A percentile compares a stretch with the other conserved stretches of the same genome.
These are phyloP conservation scores for Hoplias malabaricus DNA, from an alignment of 2,113 vertebrate genomes.

Conservation along the genomic window DNA sequence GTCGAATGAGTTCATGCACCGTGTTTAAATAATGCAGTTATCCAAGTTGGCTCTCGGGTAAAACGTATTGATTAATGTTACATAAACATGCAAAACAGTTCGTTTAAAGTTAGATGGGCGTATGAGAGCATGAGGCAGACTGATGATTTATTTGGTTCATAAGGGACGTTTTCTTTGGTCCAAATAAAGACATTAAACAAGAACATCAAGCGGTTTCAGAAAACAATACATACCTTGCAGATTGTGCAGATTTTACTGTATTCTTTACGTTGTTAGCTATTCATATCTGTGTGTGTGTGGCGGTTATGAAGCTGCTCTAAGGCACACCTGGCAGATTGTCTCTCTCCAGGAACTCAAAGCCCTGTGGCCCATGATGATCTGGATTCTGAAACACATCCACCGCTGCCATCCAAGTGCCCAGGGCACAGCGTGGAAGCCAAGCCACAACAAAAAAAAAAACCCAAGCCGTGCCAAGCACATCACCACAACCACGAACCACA, in stretches of 20 bases:
- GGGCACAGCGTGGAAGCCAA: slow-evolving; percentile 54
- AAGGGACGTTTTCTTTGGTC: not conserved
- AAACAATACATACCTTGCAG: no score
- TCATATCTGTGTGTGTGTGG: slow-evolving; percentile 16
- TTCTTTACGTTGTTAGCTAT: not conserved
- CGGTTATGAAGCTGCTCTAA: not conserved
- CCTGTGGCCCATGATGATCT: slow-evolving; percentile 54
- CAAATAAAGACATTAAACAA: no score
- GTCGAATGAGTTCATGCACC: slow-evolving; percentile 39
- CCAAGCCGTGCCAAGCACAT: slow-evolving; percentile 57
- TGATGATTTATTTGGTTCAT: not conserved
- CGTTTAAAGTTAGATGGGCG: slow-evolving; percentile 34
- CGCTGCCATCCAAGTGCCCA: slow-evolving; percentile 50
- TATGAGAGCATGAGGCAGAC: not conserved
- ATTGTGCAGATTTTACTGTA: no score
- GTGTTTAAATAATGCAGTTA: slow-evolving; percentile 41
- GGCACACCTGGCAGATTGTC: slow-evolving; percentile 35
- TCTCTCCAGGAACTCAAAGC: slow-evolving; percentile 58
- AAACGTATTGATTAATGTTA: slow-evolving; percentile 44
- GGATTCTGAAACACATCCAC: slow-evolving; percentile 54
- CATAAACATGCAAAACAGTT: slow-evolving; percentile 35
- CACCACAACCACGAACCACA: slow-evolving; percentile 39
- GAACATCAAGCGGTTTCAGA: not conserved
- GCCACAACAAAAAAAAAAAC: slow-evolving; percentile 60
- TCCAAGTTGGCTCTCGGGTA: slow-evolving; percentile 36